Percentiles rank a stretch among this genome's conserved stretches.
Conservation (phyloP, 2,113 vertebrate genomes). For the Dromiciops gliroides region DNA sequence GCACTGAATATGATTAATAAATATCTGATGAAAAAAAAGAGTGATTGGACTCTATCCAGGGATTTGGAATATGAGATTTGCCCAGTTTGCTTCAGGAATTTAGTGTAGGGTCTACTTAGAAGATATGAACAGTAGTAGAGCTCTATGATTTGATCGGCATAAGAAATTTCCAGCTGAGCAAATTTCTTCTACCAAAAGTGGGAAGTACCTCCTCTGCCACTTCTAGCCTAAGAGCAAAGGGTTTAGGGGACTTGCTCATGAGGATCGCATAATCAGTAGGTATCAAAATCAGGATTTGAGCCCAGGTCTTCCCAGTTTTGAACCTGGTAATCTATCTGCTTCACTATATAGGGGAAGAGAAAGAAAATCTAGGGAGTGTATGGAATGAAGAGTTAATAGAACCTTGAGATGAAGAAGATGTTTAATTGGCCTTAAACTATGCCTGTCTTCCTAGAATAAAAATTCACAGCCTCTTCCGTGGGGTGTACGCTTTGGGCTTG, state of each 20-base stretch:
- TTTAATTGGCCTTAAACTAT: neutral
- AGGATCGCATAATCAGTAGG: neutral
- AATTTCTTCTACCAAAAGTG: neutral
- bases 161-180: neutral
- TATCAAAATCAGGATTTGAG: neutral
- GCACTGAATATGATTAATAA: neutral
- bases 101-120: neutral
- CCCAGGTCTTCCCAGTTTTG: neutral
- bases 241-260: neutral
- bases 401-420: neutral
- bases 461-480: neutral
- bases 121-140: neutral
- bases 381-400: neutral
- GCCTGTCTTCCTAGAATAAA: neutral
- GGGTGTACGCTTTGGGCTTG: neutral
- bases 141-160: neutral
- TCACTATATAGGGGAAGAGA: neutral
- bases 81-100: slow-evolving; percentile 20
- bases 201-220: neutral
- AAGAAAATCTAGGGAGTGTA: neutral
- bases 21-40: neutral
- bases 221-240: neutral
- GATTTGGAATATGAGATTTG: neutral
- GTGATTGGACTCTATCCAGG: neutral
- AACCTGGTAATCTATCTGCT: neutral